phyloP scores from a whole-genome alignment of 2,113 vertebrate genomes.

The Pyxicephalus adspersus region DNA sequence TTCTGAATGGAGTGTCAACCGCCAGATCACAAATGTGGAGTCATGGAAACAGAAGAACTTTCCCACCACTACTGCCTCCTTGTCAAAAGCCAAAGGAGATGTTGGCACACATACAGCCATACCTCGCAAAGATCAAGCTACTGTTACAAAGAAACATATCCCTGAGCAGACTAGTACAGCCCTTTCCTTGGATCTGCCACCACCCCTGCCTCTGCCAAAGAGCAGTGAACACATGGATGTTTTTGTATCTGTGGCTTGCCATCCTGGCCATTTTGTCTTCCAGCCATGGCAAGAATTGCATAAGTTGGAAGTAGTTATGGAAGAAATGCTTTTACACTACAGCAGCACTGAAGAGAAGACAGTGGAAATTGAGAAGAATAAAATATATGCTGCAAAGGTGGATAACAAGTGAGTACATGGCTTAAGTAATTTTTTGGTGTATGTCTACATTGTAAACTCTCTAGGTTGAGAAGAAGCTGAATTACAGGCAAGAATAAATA shows the following conservation, averaged over 20 bases:
- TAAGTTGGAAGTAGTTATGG: slow-evolving; percentile 89
- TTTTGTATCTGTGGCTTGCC: slow-evolving; percentile 87
- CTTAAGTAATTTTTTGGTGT: no score
- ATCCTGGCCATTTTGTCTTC: slow-evolving; percentile 91
- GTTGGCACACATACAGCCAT: neutral
- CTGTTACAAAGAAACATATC: slow-evolving; percentile 39
- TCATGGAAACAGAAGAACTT: slow-evolving; percentile 87
- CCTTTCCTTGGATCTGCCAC: slow-evolving; percentile 68
- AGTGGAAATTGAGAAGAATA: slow-evolving; percentile 75
- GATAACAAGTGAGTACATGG: slow-evolving; percentile 83
- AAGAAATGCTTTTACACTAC: slow-evolving; percentile 92
- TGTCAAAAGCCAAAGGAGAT: slow-evolving; percentile 28
- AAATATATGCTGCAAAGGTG: slow-evolving; percentile 88
- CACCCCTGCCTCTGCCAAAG: slow-evolving; percentile 74
- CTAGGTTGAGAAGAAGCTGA: no score
- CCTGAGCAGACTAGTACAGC: slow-evolving; percentile 58
- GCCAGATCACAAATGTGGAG: slow-evolving; percentile 77
- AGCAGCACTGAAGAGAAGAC: slow-evolving; percentile 75
- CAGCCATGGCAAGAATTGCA: slow-evolving; percentile 90
- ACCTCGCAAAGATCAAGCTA: slow-evolving; percentile 59
- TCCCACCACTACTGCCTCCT: slow-evolving; percentile 71
- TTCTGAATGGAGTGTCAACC: slow-evolving; percentile 79
- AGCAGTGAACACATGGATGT: slow-evolving; percentile 86
- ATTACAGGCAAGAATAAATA: no score
- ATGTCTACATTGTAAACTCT: no score